These are phyloP conservation scores for Camelus dromedarius DNA, from an alignment of 2,113 vertebrate genomes.

Conservation along the genomic window DNA sequence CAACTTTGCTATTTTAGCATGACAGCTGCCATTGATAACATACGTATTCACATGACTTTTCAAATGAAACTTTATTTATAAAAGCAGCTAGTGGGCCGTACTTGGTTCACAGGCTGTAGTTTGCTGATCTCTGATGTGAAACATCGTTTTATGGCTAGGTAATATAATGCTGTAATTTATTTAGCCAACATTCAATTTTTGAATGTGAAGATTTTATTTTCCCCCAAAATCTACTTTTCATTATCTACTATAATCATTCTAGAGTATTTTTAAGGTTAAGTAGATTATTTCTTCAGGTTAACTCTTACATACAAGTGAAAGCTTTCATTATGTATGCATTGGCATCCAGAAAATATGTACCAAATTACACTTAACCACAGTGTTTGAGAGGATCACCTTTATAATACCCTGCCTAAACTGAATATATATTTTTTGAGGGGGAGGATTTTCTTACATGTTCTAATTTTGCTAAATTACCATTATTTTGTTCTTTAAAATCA, in stretches of 20 bases:
- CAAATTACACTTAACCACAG: not conserved
- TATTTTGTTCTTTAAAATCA: not conserved
- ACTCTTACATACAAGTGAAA: not conserved
- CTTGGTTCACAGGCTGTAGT: not conserved
- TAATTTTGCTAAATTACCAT: not conserved
- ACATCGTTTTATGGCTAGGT: not conserved
- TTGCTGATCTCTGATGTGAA: not conserved
- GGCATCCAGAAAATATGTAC: not conserved
- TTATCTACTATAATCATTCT: not conserved
- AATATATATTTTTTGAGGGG: not conserved
- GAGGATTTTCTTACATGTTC: not conserved
- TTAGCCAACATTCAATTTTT: not conserved
- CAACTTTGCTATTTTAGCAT: not conserved
- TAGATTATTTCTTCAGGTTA: not conserved
- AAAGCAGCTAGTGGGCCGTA: not conserved
- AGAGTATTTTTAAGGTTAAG: not conserved
- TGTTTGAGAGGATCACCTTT: not conserved
- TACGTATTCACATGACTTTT: not conserved
- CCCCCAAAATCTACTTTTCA: not conserved
- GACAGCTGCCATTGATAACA: not conserved
- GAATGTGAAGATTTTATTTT: not conserved
- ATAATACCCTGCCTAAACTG: not conserved
- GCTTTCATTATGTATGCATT: not conserved
- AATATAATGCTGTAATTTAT: not conserved
- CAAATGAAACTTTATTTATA: slow-evolving; percentile 23